These are phyloP conservation scores for Sicus ferrugineus DNA, from an alignment of 2,888 invertebrate genomes.

Conservation along the genomic window DNA sequence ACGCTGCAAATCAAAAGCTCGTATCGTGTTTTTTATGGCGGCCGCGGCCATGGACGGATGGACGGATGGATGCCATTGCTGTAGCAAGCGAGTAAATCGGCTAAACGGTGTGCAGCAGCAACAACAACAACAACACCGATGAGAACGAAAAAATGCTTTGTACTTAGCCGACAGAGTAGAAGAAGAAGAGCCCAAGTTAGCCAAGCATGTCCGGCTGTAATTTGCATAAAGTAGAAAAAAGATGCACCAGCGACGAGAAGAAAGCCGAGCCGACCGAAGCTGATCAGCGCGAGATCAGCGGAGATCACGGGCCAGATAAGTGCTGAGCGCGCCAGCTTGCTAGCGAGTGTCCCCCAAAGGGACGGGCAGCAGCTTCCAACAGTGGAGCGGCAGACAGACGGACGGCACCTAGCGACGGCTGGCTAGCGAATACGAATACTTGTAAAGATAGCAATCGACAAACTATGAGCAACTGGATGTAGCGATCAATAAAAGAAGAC, in stretches of 20 bases:
- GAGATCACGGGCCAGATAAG: constrained; percentile 3
- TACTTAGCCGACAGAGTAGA: constrained; percentile 26
- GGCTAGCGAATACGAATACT: neutral
- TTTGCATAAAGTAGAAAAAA: constrained; percentile 35
- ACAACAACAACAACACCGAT: constrained; percentile 17
- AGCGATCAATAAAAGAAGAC: constrained; percentile 31
- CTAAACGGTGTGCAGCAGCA: constrained; percentile 28
- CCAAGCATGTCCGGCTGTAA: constrained; percentile 30
- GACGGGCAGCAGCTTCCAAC: constrained; percentile 37
- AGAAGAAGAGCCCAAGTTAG: constrained; percentile 9
- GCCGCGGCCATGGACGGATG: no score
- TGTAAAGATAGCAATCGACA: constrained; percentile 27
- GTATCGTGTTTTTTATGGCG: constrained; percentile 21
- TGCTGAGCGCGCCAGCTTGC: constrained; percentile 28
- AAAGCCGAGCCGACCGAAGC: neutral
- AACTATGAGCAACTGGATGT: constrained; percentile 27
- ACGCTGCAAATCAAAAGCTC: constrained; percentile 32
- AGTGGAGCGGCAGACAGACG: constrained; percentile 17
- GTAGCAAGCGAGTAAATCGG: constrained; percentile 30
- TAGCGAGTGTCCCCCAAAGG: constrained; percentile 35
- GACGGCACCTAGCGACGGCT: no score
- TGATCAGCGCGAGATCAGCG: constrained; percentile 7
- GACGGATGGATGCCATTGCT: constrained; percentile 9
- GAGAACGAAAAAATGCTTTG: constrained; percentile 21
- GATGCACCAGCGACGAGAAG: neutral